Base-by-base conservation (phyloP, 2,113 vertebrate species). In the Oriolus oriolus region DNA sequence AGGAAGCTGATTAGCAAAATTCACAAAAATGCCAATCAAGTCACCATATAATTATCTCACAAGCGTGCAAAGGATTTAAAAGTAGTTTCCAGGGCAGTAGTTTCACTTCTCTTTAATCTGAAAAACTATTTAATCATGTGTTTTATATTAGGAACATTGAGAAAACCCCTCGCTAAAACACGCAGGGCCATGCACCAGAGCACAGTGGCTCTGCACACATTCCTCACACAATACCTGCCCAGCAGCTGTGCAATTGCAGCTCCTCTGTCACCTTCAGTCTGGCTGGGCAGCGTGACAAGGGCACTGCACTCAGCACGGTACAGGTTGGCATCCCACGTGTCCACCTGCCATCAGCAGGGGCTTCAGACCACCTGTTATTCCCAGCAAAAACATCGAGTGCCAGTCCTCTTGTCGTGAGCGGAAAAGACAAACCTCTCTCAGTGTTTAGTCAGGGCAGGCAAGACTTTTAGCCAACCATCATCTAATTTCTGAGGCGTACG, bases 1-100 rank as follows among this genome's bases (percentile, higher is more conserved):
- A 84, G 64, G 75, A 79, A 90, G 44, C 65, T 68, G 49, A 92
- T 90, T 86, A 90, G 71, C 47, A 88, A 90, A 95, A 90, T 61
- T 64, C 64, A 78, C 64, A 56, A 93, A 77, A 61, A 81, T 68
- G 85, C 79, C 47, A 52, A 45, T 90, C 68, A 90, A 78, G 21
- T 90, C 88, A 90, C 68, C 44, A 45, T 70, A 16, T 75, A 77
- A 90, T 95, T 95, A 88, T 53, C 86, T 90, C 68, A 81, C 64
- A 81, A 75, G 61, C 11, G 33, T 74, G 66, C 26, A 56, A 86
- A 7, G 35, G 13, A 90, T 84, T 92, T 88, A 78, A 95, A 95
- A 86, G 41, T 41, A 31, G 37, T 53, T 94, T 81, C 39, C 85
- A 54, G 63, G 22, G 60, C 8, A 10, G 53, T 64, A 45, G 30